These are phyloP conservation scores for Andrena haemorrhoa DNA, from an alignment of 2,888 invertebrate genomes.

Conservation along the genomic window DNA sequence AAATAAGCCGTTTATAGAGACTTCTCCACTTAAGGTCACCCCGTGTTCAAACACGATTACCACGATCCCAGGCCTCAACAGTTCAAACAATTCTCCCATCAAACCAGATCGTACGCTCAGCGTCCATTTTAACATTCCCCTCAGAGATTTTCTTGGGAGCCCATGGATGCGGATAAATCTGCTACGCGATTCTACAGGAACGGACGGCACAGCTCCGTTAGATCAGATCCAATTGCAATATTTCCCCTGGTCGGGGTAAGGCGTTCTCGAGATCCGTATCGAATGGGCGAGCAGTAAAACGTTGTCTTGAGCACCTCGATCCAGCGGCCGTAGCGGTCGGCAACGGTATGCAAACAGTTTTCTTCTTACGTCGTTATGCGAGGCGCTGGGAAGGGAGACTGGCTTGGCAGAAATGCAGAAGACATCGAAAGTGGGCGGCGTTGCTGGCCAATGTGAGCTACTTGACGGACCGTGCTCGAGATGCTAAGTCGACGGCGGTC, in stretches of 20 bases:
- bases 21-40: too few species aligned
- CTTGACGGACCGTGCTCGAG: slow-evolving; percentile 65
- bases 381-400: background rate
- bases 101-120: too few species aligned
- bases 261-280: slow-evolving; percentile 12
- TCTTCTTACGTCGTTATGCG: slow-evolving; percentile 3
- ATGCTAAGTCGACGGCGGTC: slow-evolving; percentile 68
- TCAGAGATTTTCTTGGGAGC: too few species aligned
- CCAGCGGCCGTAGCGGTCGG: background rate
- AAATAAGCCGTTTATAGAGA: too few species aligned
- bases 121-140: too few species aligned
- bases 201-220: too few species aligned
- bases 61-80: too few species aligned
- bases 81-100: too few species aligned
- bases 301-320: background rate
- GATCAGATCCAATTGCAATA: too few species aligned
- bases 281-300: slow-evolving; percentile 9
- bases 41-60: too few species aligned
- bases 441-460: slow-evolving; percentile 34
- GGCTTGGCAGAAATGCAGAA: slow-evolving; percentile 18
- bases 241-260: background rate
- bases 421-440: slow-evolving; percentile 42
- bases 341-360: slow-evolving; percentile 28
- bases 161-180: too few species aligned
- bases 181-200: too few species aligned